phyloP scores from a whole-genome alignment of 2,113 vertebrate genomes.

The Nesoenas mayeri region DNA sequence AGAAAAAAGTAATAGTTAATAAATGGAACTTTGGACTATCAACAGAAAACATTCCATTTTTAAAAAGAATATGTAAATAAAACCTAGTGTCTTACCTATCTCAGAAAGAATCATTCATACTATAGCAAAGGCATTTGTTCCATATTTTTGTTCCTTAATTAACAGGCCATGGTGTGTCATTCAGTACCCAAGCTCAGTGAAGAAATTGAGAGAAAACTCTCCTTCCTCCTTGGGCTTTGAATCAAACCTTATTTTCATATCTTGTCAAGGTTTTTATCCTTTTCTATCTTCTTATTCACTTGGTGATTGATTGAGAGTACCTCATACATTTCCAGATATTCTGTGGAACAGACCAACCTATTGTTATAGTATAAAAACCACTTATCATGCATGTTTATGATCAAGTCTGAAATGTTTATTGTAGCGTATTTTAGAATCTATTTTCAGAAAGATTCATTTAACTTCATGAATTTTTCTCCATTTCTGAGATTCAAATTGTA shows the following conservation, averaged over 20 bases:
- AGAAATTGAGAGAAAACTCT: background rate
- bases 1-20: background rate
- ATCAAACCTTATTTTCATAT: background rate
- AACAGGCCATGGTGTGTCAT: background rate
- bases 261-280: background rate
- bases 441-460: background rate
- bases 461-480: background rate
- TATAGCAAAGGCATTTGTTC: background rate
- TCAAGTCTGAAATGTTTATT: background rate
- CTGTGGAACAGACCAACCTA: accelerated
- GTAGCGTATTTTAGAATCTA: background rate
- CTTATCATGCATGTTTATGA: background rate
- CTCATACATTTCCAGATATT: background rate
- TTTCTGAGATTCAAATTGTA: background rate
- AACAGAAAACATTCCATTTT: background rate
- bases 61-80: background rate
- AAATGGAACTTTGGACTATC: background rate
- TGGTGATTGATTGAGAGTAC: background rate
- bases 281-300: background rate
- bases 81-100: background rate
- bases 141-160: background rate
- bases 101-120: background rate
- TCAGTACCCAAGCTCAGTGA: background rate
- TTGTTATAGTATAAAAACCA: background rate
- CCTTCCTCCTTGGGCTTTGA: background rate